These are phyloP conservation scores for Erannis defoliaria DNA, from an alignment of 2,888 invertebrate genomes.

Conservation along the genomic window DNA sequence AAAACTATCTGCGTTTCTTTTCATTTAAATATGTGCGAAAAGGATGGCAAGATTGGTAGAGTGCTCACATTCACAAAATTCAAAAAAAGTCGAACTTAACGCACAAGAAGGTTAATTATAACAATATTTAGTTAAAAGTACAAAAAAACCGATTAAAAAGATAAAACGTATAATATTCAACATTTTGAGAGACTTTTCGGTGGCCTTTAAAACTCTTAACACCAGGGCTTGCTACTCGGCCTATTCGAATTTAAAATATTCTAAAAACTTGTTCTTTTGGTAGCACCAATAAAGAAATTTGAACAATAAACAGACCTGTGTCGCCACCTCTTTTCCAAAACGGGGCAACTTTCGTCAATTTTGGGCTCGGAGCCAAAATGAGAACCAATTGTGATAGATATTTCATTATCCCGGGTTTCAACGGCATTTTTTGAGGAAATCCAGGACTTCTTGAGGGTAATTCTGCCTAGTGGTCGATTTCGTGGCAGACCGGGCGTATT, in stretches of 20 bases:
- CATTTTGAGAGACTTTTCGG: neutral
- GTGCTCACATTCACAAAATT: neutral
- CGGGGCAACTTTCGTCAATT: slow-evolving; percentile 23
- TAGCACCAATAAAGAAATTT: neutral
- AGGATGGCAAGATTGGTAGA: slow-evolving; percentile 3
- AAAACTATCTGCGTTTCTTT: slow-evolving; percentile 2
- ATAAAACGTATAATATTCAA: neutral
- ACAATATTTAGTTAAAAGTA: neutral
- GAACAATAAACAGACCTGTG: neutral
- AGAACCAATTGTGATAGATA: slow-evolving; percentile 20
- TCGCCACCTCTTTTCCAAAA: slow-evolving; percentile 21
- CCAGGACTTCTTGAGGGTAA: slow-evolving; percentile 72
- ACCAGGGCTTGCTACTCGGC: neutral
- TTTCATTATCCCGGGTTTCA: slow-evolving; percentile 45
- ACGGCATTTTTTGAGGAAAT: slow-evolving; percentile 79
- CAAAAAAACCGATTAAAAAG: neutral
- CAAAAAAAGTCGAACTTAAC: neutral
- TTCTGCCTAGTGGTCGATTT: slow-evolving; percentile 65
- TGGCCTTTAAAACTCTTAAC: neutral
- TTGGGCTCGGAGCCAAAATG: slow-evolving; percentile 5
- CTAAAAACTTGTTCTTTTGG: neutral
- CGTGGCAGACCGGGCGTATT: slow-evolving; percentile 70
- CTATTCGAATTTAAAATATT: neutral
- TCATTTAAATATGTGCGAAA: slow-evolving; percentile 2
- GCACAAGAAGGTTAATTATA: neutral